Conservation (phyloP, 2,797 vertebrate species). For the Scleropages formosus region DNA sequence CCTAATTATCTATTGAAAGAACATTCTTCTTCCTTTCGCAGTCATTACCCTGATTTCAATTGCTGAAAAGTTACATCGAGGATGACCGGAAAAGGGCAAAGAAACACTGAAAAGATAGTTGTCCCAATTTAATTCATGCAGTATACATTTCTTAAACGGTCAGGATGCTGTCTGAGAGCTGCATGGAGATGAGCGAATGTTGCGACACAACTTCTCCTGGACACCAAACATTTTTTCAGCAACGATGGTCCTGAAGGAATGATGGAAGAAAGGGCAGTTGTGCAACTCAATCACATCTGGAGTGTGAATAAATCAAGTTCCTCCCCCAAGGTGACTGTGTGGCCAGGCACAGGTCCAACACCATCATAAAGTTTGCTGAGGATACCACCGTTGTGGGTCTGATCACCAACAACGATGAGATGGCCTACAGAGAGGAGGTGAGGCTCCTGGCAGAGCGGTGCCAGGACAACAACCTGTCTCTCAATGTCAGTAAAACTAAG, state of each 20-base stretch:
- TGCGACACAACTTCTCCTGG: slow-evolving; percentile 51
- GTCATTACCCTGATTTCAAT: slow-evolving; percentile 72
- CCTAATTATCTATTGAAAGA: slow-evolving; percentile 87
- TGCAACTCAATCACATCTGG: background rate
- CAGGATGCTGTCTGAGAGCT: slow-evolving; percentile 47
- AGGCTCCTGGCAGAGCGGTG: too few species aligned
- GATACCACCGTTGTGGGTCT: too few species aligned
- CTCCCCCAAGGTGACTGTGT: too few species aligned
- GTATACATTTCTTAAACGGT: slow-evolving; percentile 59
- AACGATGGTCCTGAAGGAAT: background rate
- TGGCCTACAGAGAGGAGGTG: too few species aligned
- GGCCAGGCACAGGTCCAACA: too few species aligned
- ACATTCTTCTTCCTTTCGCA: slow-evolving; percentile 72
- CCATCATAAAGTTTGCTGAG: too few species aligned
- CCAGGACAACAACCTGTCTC: too few species aligned
- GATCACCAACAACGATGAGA: too few species aligned
- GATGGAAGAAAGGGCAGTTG: background rate
- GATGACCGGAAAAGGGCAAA: slow-evolving; percentile 42
- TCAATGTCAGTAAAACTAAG: too few species aligned
- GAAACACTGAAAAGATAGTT: slow-evolving; percentile 46
- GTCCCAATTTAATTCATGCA: slow-evolving; percentile 58
- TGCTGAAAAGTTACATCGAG: slow-evolving; percentile 69
- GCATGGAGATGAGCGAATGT: slow-evolving; percentile 48
- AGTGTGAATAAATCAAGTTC: background rate
- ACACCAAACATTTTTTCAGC: slow-evolving; percentile 21